Evolutionary conservation across 2,888 invertebrate genomes (phyloP), one percentile per base, ranked within the genome.

Genomic region (Torymus aiolomorphi): DNA sequence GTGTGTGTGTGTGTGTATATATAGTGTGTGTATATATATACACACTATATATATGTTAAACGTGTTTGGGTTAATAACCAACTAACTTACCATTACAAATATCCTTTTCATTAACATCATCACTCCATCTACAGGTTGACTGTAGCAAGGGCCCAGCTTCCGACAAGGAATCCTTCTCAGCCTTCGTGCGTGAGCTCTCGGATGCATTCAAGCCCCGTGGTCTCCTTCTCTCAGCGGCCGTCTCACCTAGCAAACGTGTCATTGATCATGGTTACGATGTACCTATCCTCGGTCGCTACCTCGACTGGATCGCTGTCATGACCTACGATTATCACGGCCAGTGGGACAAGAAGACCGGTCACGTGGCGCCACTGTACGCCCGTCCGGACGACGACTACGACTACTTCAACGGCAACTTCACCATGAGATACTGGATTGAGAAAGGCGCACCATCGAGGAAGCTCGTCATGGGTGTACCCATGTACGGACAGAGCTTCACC

Each of bases 261-360:
- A 95, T 97, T 79, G 96, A 97, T 88, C 94, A 93, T 86, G 92
- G 95, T 0, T 97, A 97, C 87, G 94, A 96, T 86, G 96, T 97
- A 0, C 94, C 94, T 0, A 92, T 93, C 0, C 87, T 97, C 2
- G 94, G 94, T 0, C 91, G 92, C 84, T 93, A 95, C 87, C 91
- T 97, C 76, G 96, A 97, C 88, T 96, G 96, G 96, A 95, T 97
- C 69, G 95, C 96, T 1, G 96, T 97, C 0, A 97, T 97, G 97
- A 95, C 96, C 0, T 97, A 97, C 86, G 97, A 97, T 88, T 96
- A 94, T 90, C 96, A 97, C 85, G 96, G 96, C 0, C 96, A 96
- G 86, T 97, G 96, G 96, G 97, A 96, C 86, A 95, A 95, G 88
- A 95, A 95, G 88, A 97, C 96, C 0, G 97, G 96, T 0, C 97